A percentile compares a stretch with the other conserved stretches of the same genome.
Conservation (phyloP, 2,888 invertebrate genomes). For the Phortica magna region DNA sequence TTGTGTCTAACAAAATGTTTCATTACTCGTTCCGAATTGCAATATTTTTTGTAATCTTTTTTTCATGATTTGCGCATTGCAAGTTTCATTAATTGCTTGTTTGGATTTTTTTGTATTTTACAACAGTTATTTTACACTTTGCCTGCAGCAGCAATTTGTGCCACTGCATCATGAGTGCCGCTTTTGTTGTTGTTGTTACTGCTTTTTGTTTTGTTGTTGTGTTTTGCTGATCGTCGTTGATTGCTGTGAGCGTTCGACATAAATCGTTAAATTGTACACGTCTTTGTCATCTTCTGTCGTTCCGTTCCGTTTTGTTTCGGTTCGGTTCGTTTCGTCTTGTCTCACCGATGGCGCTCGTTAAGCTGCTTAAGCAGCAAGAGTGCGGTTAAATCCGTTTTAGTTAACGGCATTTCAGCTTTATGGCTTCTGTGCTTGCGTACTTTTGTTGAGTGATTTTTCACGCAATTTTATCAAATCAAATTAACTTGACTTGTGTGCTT, state of each 20-base stretch:
- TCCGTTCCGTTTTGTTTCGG: not conserved
- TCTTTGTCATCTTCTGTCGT: not conserved
- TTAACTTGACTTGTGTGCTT: not conserved
- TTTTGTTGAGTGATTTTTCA: not conserved
- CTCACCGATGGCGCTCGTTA: not conserved
- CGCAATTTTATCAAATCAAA: constrained; percentile 6
- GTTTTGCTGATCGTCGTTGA: not conserved
- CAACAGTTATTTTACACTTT: no score
- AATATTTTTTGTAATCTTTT: no score
- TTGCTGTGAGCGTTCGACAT: not conserved
- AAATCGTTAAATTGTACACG: not conserved
- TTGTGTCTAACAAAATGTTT: no score
- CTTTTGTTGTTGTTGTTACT: no score
- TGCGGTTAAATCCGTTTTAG: not conserved
- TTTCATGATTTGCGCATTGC: no score
- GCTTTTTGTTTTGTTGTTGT: not conserved
- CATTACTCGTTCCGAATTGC: no score
- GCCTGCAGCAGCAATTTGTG: no score
- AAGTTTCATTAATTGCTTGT: no score
- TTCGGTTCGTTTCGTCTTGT: not conserved
- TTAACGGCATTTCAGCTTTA: not conserved
- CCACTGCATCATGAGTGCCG: no score
- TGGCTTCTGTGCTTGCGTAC: not conserved
- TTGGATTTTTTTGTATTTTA: no score
- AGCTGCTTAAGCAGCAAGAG: not conserved